These are phyloP conservation scores for Hemicentrotus pulcherrimus DNA, from an alignment of 35 echinoderm and acorn worm genomes.

Conservation along the genomic window DNA sequence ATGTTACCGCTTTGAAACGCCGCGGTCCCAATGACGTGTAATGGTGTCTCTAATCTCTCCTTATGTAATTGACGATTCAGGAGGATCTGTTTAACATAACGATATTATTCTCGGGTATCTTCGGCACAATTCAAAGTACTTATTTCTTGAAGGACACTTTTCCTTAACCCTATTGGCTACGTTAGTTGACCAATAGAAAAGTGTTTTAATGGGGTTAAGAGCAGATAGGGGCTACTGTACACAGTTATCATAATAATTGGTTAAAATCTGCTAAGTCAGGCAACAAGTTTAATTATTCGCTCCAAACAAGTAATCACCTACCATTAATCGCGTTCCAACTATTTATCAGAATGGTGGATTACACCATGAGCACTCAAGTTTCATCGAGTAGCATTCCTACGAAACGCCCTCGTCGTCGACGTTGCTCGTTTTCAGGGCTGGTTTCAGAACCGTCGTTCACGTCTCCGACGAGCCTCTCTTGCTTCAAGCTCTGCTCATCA, in stretches of 20 bases:
- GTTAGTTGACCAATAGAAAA: not conserved
- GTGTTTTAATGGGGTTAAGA: not conserved
- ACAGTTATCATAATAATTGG: not conserved
- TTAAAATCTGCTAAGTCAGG: not conserved
- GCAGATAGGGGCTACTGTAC: not conserved
- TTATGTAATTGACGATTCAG: no score
- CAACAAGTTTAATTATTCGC: not conserved
- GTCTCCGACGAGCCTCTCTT: not conserved
- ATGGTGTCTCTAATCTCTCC: no score
- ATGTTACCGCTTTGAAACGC: no score
- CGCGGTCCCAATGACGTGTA: no score
- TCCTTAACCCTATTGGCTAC: not conserved
- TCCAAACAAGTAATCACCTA: not conserved
- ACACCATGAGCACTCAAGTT: not conserved
- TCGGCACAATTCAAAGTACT: no score
- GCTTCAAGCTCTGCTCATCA: not conserved
- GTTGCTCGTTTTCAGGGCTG: not conserved
- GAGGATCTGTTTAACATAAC: no score
- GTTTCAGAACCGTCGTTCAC: constrained; percentile 8
- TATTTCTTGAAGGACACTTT: no score
- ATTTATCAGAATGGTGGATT: not conserved
- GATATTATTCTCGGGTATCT: no score
- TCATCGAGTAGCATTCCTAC: not conserved
- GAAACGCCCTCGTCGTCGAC: constrained; percentile 38
- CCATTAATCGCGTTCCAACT: not conserved